Base-by-base conservation (phyloP, 2,888 invertebrate species). In the Byasa hedistus region DNA sequence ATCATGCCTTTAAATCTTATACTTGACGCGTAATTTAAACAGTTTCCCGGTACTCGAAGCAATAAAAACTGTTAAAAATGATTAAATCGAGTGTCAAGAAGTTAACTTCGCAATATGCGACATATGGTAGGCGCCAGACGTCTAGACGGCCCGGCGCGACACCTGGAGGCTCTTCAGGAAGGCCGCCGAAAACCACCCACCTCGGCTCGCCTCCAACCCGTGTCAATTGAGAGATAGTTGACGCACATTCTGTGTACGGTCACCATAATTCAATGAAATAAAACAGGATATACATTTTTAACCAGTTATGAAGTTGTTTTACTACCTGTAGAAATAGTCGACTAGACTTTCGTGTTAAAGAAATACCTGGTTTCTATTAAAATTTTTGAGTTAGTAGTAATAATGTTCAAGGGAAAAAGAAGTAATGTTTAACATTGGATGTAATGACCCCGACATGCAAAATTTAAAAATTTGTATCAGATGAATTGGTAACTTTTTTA, bases 151-250 rank as follows among this genome's bases (percentile, higher is more conserved):
- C 72, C 72, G 82, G 77, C 83, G 70, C 69, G 76, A 75, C 77
- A 75, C 76, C 76, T 82, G 83, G 82, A 86, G 81, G 83, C 83
- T 85, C 82, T 83, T 80, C 79, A 81, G 80, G 79, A 82, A 82
- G 79, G 78, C 78, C 78, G 79, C 72, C 74, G 72, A 76, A 76
- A 76, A 71, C 72, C 68, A 61, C 71, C 69, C 65, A 68, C 68
- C 62, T 66, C 70, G 57, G 62, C 63, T 55, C 68, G 61, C 52
- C 57, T 55, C 32, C 44, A 65, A 36, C 44, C 24, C 61, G 62
- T 64, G 64, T 60, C 67, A 67, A 67, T 60, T 64, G 67, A 64
- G 51, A 64, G 64, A 67, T 64, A 64, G 67, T 67, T 44, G 63
- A 64, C 67, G 63, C 65, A 68, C 70, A 70, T 71, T 71, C 60